Evolutionary conservation across 2,797 vertebrate genomes (phyloP).

Genomic region (Cuniculus paca): DNA sequence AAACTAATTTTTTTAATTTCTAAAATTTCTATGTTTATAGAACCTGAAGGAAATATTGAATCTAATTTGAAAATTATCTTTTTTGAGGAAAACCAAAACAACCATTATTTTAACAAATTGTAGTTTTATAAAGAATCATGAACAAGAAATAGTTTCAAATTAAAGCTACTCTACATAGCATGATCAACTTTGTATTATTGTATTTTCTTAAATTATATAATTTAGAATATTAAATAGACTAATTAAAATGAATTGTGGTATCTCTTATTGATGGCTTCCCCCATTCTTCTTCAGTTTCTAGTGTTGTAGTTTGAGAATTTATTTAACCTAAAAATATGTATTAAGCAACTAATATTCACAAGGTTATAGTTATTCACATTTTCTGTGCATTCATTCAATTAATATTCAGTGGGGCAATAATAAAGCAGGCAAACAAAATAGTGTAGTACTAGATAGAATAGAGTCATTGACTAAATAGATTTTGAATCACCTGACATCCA

Average conservation of each 20-base stretch:
- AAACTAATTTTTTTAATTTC: not conserved
- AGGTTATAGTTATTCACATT: not conserved
- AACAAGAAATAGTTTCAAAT: not conserved
- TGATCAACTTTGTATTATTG: not conserved
- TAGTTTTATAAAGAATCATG: not conserved
- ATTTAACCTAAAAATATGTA: not conserved
- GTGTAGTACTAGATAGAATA: not conserved
- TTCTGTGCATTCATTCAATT: not conserved
- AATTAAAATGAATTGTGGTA: not conserved
- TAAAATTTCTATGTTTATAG: conserved; percentile 7
- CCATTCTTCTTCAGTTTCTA: not conserved
- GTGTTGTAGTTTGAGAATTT: not conserved
- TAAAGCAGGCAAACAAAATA: conserved; percentile 14
- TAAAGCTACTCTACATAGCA: not conserved
- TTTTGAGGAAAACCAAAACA: not conserved
- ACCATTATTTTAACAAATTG: not conserved
- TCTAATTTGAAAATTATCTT: not conserved
- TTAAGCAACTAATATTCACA: not conserved
- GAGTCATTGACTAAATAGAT: not conserved
- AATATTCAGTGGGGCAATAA: not conserved
- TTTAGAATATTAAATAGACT: not conserved
- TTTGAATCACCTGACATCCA: not conserved
- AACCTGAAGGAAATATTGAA: not conserved
- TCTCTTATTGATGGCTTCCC: not conserved
- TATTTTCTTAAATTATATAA: not conserved